Conservation (phyloP, 2,113 vertebrate genomes). For the Rhabdornis inornatus region DNA sequence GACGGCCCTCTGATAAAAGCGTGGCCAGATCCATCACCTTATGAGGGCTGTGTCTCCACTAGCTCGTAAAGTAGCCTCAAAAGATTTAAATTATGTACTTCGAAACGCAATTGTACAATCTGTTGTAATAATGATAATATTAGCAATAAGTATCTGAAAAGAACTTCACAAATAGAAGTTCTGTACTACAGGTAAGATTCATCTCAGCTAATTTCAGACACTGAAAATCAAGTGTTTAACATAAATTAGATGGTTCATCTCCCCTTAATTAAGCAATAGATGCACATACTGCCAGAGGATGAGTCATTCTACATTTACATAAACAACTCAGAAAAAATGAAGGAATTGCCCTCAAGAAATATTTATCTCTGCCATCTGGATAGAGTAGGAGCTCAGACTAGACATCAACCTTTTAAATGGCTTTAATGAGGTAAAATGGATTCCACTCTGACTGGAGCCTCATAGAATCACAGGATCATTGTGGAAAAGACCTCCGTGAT, state of each 20-base stretch:
- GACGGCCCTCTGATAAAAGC: not conserved
- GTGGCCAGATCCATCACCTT: not conserved
- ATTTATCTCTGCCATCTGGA: not conserved
- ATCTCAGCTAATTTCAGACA: not conserved
- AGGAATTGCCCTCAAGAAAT: not conserved
- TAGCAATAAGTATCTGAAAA: not conserved
- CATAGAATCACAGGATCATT: not conserved
- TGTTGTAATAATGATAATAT: not conserved
- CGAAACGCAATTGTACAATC: constrained; percentile 3
- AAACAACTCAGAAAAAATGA: not conserved
- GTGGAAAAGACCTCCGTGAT: not conserved
- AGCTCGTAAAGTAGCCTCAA: not conserved
- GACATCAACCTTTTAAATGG: not conserved
- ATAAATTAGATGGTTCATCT: not conserved
- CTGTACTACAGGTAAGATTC: not conserved
- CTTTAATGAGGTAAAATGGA: not conserved
- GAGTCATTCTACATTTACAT: not conserved
- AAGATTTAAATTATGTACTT: constrained; percentile 17
- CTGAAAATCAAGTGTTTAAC: not conserved
- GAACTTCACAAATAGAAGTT: not conserved
- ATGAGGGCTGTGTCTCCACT: not conserved
- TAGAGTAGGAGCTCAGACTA: not conserved
- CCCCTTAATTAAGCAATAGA: not conserved
- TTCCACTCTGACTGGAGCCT: not conserved
- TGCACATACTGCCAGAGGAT: not conserved